These are phyloP conservation scores for Drosophila greeni DNA, from an alignment of 2,888 invertebrate genomes.

Conservation along the genomic window DNA sequence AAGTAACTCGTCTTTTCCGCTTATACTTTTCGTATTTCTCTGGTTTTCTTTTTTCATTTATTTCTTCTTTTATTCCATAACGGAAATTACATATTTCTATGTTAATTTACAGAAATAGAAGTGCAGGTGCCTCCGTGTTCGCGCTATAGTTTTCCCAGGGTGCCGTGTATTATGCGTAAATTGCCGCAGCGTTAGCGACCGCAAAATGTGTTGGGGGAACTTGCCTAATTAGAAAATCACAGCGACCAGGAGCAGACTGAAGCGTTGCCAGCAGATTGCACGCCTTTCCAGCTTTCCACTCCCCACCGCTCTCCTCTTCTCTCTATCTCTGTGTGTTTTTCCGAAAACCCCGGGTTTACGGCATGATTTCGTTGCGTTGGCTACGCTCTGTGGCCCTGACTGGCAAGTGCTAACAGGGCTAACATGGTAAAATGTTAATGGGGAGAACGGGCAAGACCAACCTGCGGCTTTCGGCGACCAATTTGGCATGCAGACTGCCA, in stretches of 20 bases:
- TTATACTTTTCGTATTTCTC: conserved; percentile 32
- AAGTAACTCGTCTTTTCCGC: conserved; percentile 54
- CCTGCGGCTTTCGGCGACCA: conserved; percentile 19
- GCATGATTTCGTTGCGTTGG: conserved; percentile 27
- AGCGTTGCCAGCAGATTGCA: conserved; percentile 42
- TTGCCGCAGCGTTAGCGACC: conserved; percentile 56
- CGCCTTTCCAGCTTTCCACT: conserved; percentile 12
- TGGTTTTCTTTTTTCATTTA: not conserved
- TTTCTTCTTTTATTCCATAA: conserved; percentile 34
- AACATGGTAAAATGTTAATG: conserved; percentile 20
- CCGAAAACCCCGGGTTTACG: conserved; percentile 19
- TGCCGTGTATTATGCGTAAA: conserved; percentile 48
- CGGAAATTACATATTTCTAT: conserved; percentile 63
- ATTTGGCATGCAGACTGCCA: conserved; percentile 20
- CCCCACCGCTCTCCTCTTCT: no score
- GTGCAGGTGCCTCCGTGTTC: conserved; percentile 25
- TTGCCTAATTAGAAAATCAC: conserved; percentile 69
- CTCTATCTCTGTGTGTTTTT: conserved; percentile 1
- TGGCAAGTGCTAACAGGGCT: conserved; percentile 25
- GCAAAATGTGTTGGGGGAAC: conserved; percentile 53
- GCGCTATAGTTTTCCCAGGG: not conserved
- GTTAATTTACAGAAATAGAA: conserved; percentile 53
- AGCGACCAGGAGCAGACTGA: conserved; percentile 42
- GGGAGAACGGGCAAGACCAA: not conserved
- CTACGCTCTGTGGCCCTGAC: conserved; percentile 18